Evolutionary conservation across 2,113 vertebrate genomes (phyloP), one percentile per base, ranked within the genome.

Genomic region (Rafetus swinhoei): DNA sequence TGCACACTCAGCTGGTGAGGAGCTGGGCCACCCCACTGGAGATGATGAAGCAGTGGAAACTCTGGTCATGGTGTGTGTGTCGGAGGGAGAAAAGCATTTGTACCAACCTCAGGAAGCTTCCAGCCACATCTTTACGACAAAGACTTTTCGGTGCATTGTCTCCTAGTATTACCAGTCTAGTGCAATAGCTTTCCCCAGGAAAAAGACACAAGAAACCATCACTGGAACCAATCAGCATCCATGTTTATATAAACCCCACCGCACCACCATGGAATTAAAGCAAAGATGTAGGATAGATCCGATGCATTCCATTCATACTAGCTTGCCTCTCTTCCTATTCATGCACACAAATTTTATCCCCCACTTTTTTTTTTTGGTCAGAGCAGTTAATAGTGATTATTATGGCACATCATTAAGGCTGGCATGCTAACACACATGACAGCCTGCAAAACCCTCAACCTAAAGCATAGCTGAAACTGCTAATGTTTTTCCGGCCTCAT

Each of bases 161-260:
- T 62, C 60, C 60, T 25, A 14, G 27, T 6, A 6, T 32, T 65
- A 74, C 10, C 35, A 74, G 69, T 22, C 35, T 19, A 74, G 4
- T 21, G n/a, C 69, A 72, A 72, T 4, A 7, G n/a, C 4, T 72
- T 82, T 82, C 69, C 88, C 92, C 55, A 81, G 85, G 69, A 95
- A 82, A 24, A 87, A 87, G 29, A 74, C 86, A 62, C 91, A 93
- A 95, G 91, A 85, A 95, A 91, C 1, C 1, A 85, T 27, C 59
- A 77, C 11, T 84, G 91, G 91, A 97, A 96, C 91, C 95, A 96
- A 90, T 65, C 90, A 80, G 59, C 84, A 83, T 95, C 94, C 96
- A 88, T 95, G 88, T 87, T 95, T 90, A 90, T 89, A 84, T 95
- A 97, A 97, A 92, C 88, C 93, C 77, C 69, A 93, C 60, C 54